Base-by-base conservation (phyloP, 2,113 vertebrate species). In the Anoplopoma fimbria region DNA sequence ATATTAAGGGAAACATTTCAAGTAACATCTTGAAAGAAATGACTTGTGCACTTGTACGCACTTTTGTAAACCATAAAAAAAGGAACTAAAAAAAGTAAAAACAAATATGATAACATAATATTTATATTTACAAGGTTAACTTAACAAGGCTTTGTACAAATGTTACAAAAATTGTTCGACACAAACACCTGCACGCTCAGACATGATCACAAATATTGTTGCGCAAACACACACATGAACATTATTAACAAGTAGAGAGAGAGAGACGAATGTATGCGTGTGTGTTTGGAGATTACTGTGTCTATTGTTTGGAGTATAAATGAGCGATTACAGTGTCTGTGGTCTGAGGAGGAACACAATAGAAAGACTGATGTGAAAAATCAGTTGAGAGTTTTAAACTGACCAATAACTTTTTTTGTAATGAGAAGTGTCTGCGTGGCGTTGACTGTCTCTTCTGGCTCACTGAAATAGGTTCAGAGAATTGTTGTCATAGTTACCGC, bases 141-240 rank as follows among this genome's bases (percentile, higher is more conserved):
- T 96, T 95, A 95, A 94, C 93, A 95, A 95, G 92, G 92, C 93
- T 96, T 94, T 96, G 89, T 96, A 96, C 95, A 96, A 96, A 95
- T 95, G 93, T 95, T 96, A 96, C 95, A 96, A 95, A n/a, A 95
- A 94, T 76, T 58, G 62, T 82, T 93, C 77, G 85, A 91, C 87
- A 92, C 92, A 90, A 90, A 92, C 89, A 87, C 82, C 69, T 88
- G 87, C 80, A 94, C 82, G 60, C 88, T 83, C 79, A 13, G 79
- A 90, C 92, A 82, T 77, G 45, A 25, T 82, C 83, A 87, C 83
- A 61, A 68, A 84, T 68, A 84, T 79, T 88, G 80, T 84, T 68
- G 88, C 73, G 62, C 77, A 81, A 81, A 86, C 86, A 90, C 85
- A 73, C 38, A 17, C 74, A 84, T 21, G 55, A 51, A 81, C 76